Evolutionary conservation across 2,888 invertebrate species (phyloP), one percentile per base, ranked within the genome.

Genomic region (Drosophila emarginata): DNA sequence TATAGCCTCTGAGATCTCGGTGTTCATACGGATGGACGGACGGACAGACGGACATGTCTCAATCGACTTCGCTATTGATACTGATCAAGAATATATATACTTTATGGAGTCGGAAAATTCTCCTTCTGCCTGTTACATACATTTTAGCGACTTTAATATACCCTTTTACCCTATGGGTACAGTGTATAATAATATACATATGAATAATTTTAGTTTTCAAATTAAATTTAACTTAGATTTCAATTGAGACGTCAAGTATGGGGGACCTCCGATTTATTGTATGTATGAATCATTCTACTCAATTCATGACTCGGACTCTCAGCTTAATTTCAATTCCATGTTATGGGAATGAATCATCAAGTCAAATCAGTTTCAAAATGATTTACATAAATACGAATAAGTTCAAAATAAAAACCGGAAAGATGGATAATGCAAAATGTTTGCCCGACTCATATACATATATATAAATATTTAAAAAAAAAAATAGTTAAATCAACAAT

Each of bases 261-360:
- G 45, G 21, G 45, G 21, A 21, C 45, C 45, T 45, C 45, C 45
- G 18, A 45, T 45, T 45, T 21, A 45, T 45, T 45, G 9, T 45
- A 45, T 45, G 6, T 11, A 58, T 64, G 45, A 64, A 62, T 37
- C 52, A 54, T 58, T 65, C 61, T 7, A 65, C 50, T 59, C 53
- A 45, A 28, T 15, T 12, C 12, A n/a, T 59, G 59, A 59, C 18
- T 59, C 59, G 45, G 40, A 7, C 12, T 45, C 45, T 28, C 77
- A 72, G 79, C 79, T 85, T 70, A 75, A 65, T 36, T 54, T 54
- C 40, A 39, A 75, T 79, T 80, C 81, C 81, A 72, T 68, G 81
- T 68, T 77, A 72, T 79, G 72, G 12, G 21, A 59, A 72, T 82
- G 87, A 82, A 64, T 87, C 82, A 82, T 18, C 45, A 45, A 40